Evolutionary conservation across 2,888 invertebrate species (phyloP).

Genomic region (Tigriopus californicus): DNA sequence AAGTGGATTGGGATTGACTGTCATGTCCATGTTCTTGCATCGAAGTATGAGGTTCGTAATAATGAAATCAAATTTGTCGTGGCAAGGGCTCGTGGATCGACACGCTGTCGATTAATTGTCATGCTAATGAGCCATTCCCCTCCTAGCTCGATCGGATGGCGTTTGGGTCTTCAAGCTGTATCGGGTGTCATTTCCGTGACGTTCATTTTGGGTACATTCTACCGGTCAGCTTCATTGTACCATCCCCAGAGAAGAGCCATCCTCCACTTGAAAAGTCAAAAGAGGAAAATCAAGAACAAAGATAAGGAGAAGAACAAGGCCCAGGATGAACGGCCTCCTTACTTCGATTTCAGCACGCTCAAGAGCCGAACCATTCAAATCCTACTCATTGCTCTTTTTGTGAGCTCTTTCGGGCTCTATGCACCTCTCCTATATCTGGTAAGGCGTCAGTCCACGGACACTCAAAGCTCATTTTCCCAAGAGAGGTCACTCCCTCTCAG

Average conservation of each 20-base stretch:
- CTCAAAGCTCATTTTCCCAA: neutral
- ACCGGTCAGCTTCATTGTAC: constrained; percentile 68
- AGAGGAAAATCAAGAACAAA: constrained; percentile 28
- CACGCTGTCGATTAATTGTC: too few relatives aligned
- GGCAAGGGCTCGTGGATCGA: too few relatives aligned
- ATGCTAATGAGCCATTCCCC: too few relatives aligned
- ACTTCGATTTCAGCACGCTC: constrained; percentile 66
- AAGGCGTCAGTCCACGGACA: constrained; percentile 21
- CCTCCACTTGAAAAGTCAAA: constrained; percentile 70
- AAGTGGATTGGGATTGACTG: constrained; percentile 61
- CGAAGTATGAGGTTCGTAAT: constrained; percentile 48
- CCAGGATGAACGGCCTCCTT: constrained; percentile 55
- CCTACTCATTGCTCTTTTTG: constrained; percentile 55
- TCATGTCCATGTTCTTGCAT: constrained; percentile 63
- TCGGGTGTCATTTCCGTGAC: constrained; percentile 64
- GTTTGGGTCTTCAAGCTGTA: constrained; percentile 60
- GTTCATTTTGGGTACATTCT: constrained; percentile 66
- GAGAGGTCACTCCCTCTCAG: neutral
- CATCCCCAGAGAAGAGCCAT: constrained; percentile 71
- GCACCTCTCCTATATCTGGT: constrained; percentile 64
- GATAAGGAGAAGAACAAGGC: constrained; percentile 43
- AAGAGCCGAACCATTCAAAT: constrained; percentile 67
- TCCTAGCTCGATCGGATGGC: constrained; percentile 54
- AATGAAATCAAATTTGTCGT: neutral
- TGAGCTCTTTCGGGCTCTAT: constrained; percentile 61